Conservation (phyloP, 2,888 invertebrate species). For the Bombylius discolor region DNA sequence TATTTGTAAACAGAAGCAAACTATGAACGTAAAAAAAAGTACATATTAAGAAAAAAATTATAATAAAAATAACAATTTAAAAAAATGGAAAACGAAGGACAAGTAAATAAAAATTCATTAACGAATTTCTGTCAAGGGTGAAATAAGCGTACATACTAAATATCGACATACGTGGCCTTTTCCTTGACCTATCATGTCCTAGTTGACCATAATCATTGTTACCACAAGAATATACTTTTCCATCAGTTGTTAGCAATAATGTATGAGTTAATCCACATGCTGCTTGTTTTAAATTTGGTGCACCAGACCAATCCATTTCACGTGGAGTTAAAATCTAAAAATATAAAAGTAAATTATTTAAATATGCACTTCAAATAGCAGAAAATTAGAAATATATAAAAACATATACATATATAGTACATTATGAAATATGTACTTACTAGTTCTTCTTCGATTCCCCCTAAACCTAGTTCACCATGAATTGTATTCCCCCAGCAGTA, state of each 20-base stretch:
- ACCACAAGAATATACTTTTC: constrained; percentile 81
- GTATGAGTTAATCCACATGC: constrained; percentile 77
- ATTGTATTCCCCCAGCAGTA: constrained; percentile 67
- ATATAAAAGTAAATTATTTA: too few species aligned
- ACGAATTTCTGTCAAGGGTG: neutral
- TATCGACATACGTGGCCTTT: constrained; percentile 52
- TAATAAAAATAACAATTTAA: neutral
- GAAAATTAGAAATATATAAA: too few species aligned
- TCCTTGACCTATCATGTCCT: constrained; percentile 56
- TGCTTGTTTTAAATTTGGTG: constrained; percentile 41
- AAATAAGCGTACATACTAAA: constrained; percentile 42
- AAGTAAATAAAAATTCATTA: neutral
- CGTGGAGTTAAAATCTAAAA: constrained; percentile 49
- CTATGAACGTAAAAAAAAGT: too few species aligned
- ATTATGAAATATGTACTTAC: constrained; percentile 20
- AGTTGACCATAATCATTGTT: constrained; percentile 87
- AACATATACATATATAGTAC: neutral
- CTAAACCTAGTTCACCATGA: constrained; percentile 66
- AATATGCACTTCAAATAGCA: too few species aligned
- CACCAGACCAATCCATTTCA: constrained; percentile 47
- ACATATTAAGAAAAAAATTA: neutral
- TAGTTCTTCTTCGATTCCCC: constrained; percentile 60
- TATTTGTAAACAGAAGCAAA: too few species aligned
- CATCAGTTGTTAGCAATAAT: constrained; percentile 59
- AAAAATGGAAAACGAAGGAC: too few species aligned